A percentile compares a stretch with the other conserved stretches of the same genome.
Conservation (phyloP, 2,113 vertebrate species). For the Panthera tigris region DNA sequence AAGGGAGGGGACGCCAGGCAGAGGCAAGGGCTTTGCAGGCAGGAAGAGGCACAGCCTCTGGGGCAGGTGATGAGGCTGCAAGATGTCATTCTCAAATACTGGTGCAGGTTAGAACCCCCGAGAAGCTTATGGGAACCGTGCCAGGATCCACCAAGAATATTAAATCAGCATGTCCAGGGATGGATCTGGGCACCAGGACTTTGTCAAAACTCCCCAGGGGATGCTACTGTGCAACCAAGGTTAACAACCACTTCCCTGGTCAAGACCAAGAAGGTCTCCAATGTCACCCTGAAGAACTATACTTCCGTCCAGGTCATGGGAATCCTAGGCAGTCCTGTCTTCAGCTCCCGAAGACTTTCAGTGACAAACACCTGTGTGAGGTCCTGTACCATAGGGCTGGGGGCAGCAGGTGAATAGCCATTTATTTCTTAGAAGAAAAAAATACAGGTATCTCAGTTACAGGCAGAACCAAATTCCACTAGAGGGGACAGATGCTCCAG, state of each 20-base stretch:
- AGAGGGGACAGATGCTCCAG: not conserved
- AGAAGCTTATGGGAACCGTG: not conserved
- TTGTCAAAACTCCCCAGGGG: not conserved
- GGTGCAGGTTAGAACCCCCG: rapidly evolving
- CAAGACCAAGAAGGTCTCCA: not conserved
- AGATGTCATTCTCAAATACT: not conserved
- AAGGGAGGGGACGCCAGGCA: not conserved
- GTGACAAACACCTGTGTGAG: not conserved
- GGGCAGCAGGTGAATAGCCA: not conserved
- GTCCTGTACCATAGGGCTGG: not conserved
- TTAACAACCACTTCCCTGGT: not conserved
- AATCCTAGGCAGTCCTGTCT: not conserved
- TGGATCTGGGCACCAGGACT: not conserved
- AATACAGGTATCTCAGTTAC: not conserved
- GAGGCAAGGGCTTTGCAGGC: not conserved
- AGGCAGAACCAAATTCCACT: not conserved
- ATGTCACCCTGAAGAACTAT: not conserved
- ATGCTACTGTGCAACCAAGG: not conserved
- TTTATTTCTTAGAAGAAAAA: not conserved
- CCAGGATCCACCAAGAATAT: not conserved
- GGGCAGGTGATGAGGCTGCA: not conserved
- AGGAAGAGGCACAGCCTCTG: rapidly evolving
- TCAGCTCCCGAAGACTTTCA: not conserved
- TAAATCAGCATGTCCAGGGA: not conserved
- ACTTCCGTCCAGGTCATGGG: not conserved